These are phyloP conservation scores for Ariolimax columbianus DNA, from an alignment of 2,888 invertebrate species.

Conservation along the genomic window DNA sequence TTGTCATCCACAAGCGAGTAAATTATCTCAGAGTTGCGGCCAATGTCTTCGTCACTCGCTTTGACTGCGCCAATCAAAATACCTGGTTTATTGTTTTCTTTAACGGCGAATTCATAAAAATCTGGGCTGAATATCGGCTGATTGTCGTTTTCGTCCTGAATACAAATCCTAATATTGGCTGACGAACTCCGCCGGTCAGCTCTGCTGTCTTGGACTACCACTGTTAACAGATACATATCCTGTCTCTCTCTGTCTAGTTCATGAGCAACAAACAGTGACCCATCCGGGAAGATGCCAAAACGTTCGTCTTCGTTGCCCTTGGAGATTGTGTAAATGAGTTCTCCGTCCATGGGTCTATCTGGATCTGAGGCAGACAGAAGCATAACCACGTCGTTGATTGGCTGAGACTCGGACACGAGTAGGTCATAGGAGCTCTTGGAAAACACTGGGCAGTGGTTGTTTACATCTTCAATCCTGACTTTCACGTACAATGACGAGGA, in stretches of 20 bases:
- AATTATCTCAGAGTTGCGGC: slow-evolving; percentile 90
- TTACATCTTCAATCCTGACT: slow-evolving; percentile 88
- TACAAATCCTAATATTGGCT: slow-evolving; percentile 93
- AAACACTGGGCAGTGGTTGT: slow-evolving; percentile 96
- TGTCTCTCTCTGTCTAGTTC: slow-evolving; percentile 91
- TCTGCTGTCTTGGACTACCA: slow-evolving; percentile 88
- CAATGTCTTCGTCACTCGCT: slow-evolving; percentile 91
- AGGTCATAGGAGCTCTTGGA: slow-evolving; percentile 95
- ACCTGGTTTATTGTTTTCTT: slow-evolving; percentile 66
- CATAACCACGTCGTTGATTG: slow-evolving; percentile 87
- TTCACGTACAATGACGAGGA: slow-evolving; percentile 61
- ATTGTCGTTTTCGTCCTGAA: slow-evolving; percentile 80
- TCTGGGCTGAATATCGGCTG: slow-evolving; percentile 84
- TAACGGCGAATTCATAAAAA: slow-evolving; percentile 69
- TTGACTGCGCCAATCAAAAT: slow-evolving; percentile 71
- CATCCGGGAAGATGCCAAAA: slow-evolving; percentile 97
- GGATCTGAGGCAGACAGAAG: slow-evolving; percentile 70
- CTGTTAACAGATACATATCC: slow-evolving; percentile 93
- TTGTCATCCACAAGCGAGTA: slow-evolving; percentile 89
- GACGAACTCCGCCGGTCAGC: slow-evolving; percentile 81
- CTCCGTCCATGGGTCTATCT: slow-evolving; percentile 71
- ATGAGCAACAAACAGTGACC: slow-evolving; percentile 91
- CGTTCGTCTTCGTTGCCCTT: slow-evolving; percentile 91
- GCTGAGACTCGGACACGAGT: slow-evolving; percentile 91
- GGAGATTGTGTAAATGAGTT: slow-evolving; percentile 83